Percentiles rank a stretch among this genome's conserved stretches.
Conservation (phyloP, 2,113 vertebrate genomes). For the Lepisosteus osseus region DNA sequence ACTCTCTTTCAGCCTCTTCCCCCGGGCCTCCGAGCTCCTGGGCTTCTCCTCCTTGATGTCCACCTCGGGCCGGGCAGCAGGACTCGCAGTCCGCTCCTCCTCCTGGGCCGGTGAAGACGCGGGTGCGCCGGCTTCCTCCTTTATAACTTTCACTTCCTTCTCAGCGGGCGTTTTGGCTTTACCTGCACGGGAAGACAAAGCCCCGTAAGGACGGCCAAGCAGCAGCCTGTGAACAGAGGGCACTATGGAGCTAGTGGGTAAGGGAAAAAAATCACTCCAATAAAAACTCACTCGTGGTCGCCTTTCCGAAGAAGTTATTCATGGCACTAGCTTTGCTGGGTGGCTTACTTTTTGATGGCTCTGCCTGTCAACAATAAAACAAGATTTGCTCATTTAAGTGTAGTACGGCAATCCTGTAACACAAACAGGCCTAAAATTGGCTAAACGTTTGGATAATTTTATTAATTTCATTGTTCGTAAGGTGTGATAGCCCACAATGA, state of each 20-base stretch:
- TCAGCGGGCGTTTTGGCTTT: conserved; percentile 37
- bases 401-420: too few relatives aligned
- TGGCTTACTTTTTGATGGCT: conserved; percentile 66
- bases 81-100: conserved; percentile 34
- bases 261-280: background rate
- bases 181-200: background rate
- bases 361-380: conserved; percentile 58
- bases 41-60: conserved; percentile 50
- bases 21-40: conserved; percentile 22
- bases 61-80: conserved; percentile 46
- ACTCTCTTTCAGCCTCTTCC: conserved; percentile 36
- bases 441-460: too few relatives aligned
- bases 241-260: background rate
- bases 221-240: background rate
- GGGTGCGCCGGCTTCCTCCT: conserved; percentile 38
- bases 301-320: conserved; percentile 87
- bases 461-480: too few relatives aligned
- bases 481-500: too few relatives aligned
- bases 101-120: conserved; percentile 35
- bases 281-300: conserved; percentile 78
- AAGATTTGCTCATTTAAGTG: too few relatives aligned
- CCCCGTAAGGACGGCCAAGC: too few relatives aligned
- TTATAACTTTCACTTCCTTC: conserved; percentile 44
- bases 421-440: too few relatives aligned
- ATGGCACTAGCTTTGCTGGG: conserved; percentile 61